phyloP scores from a whole-genome alignment of 2,797 vertebrate genomes.

The Clamator glandarius region DNA sequence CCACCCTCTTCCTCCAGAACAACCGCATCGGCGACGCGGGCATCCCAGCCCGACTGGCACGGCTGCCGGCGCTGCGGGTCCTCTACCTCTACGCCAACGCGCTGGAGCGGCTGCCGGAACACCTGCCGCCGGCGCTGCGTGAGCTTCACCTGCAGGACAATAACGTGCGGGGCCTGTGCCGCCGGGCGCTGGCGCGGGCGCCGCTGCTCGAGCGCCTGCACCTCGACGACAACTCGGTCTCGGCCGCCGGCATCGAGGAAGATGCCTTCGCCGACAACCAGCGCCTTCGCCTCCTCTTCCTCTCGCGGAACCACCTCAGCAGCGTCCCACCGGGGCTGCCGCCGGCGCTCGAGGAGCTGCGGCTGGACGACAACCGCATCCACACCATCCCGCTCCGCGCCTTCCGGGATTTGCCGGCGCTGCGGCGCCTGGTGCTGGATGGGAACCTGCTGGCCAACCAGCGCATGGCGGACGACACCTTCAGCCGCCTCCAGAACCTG shows the following conservation, averaged over 20 bases:
- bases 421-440: conserved; percentile 91
- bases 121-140: conserved; percentile 88
- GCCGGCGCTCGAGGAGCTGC: conserved; percentile 90
- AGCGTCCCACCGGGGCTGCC: conserved; percentile 95
- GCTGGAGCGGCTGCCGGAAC: conserved; percentile 89
- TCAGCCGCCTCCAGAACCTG: conserved; percentile 87
- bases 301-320: conserved; percentile 94
- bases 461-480: conserved; percentile 94
- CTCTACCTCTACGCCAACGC: conserved; percentile 96
- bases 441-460: conserved; percentile 96
- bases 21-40: conserved; percentile 94
- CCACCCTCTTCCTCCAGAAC: conserved; percentile 96
- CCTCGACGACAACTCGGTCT: conserved; percentile 95
- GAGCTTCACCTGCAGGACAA: conserved; percentile 98
- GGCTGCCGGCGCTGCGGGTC: conserved; percentile 82
- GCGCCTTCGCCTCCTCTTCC: conserved; percentile 87
- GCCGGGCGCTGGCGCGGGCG: conserved; percentile 86
- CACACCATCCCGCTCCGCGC: conserved; percentile 91
- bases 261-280: conserved; percentile 92
- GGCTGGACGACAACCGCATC: conserved; percentile 95
- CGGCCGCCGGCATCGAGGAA: conserved; percentile 94
- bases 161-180: conserved; percentile 89
- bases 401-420: conserved; percentile 88
- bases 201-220: conserved; percentile 92
- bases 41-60: conserved; percentile 86